Evolutionary conservation across 2,113 vertebrate genomes (phyloP).

Genomic region (Otolemur garnettii): DNA sequence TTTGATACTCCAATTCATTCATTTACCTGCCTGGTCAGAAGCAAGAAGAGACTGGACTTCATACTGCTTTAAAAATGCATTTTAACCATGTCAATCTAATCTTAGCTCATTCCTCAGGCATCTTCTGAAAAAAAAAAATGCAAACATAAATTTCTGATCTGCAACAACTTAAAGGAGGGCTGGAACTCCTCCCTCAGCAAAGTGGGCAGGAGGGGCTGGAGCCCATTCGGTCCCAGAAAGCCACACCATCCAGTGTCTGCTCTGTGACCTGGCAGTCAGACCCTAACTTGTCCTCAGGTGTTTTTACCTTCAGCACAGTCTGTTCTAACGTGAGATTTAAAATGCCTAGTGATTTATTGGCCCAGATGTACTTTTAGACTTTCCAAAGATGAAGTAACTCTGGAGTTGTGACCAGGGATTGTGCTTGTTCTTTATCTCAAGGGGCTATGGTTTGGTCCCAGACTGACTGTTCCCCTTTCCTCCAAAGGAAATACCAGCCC

Average conservation of each 20-base stretch:
- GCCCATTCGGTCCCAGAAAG: neutral
- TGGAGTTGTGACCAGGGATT: neutral
- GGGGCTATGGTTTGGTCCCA: neutral
- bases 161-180: slow-evolving; percentile 57
- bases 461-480: neutral
- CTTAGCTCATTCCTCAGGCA: slow-evolving; percentile 73
- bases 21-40: neutral
- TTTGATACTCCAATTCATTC: neutral
- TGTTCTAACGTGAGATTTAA: slow-evolving; percentile 54
- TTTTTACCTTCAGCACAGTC: slow-evolving; percentile 73
- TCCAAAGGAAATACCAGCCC: slow-evolving; percentile 43
- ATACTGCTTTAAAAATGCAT: slow-evolving; percentile 63
- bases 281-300: slow-evolving; percentile 72
- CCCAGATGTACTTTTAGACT: slow-evolving; percentile 51
- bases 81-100: slow-evolving; percentile 72
- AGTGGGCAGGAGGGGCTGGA: neutral
- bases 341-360: slow-evolving; percentile 61
- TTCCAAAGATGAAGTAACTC: neutral
- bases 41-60: neutral
- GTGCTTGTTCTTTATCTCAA: neutral
- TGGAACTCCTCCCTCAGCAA: slow-evolving; percentile 60
- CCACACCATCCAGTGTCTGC: neutral
- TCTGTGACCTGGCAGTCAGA: neutral
- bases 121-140: slow-evolving; percentile 70
- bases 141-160: slow-evolving; percentile 73